Base-by-base conservation (phyloP, 2,797 vertebrate genomes). In the Parauchenoglanis ngamensis region DNA sequence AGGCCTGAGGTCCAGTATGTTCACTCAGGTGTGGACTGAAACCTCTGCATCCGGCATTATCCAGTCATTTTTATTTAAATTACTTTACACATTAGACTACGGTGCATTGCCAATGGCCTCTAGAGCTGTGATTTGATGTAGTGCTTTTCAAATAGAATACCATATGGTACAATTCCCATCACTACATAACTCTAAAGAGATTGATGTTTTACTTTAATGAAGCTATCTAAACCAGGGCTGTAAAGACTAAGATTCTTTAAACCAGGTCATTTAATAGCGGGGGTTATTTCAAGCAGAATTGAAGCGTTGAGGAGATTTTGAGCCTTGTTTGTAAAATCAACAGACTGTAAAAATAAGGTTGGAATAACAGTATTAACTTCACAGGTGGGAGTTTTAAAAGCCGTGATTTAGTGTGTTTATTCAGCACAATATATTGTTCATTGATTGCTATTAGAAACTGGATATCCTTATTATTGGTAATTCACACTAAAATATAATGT, bases 51-150 rank as follows among this genome's bases (percentile, higher is more conserved):
- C 28, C 19, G 88, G 82, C 87, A 90, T 90, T 87, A 90, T 87
- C 88, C 82, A 87, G 46, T 46, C 46, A 10, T 76, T 84, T 86
- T 85, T 46, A 88, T 89, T 87, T 40, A 85, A 86, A 86, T 77
- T 61, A 76, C 85, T 91, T 90, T 88, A 77, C 87, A 70, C 19
- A 6, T 49, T 49, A 63, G 73, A 82, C 56, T 19, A 28, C 84
- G 76, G 83, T 68, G n/a, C 31, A 17, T 4, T 12, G 56, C 88
- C 72, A 78, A 21, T 31, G 56, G 54, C 80, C 78, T 81, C 78
- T 73, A 54, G 79, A 85, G 86, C 78, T 86, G 84, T 49, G 46
- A 63, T 85, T 75, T 86, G 82, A 88, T 86, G 85, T 82, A 76
- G 46, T 44, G 80, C 72, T 83, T 89, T 63, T 84, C 28, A 85